These are phyloP conservation scores for Lophotis ruficrista DNA, from an alignment of 2,113 vertebrate genomes.

Conservation along the genomic window DNA sequence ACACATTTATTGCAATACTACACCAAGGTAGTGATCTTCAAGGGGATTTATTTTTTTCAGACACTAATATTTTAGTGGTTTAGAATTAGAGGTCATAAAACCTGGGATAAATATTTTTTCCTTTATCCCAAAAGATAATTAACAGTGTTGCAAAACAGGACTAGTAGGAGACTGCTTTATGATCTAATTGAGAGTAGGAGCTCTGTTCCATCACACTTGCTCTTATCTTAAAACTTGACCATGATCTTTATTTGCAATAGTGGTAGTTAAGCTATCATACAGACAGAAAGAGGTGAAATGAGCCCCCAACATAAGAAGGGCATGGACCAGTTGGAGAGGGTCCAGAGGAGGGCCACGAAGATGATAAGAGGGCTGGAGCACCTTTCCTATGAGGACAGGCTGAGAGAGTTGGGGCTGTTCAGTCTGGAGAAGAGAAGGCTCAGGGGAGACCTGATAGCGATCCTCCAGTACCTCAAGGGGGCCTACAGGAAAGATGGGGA, in stretches of 20 bases:
- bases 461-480: too few relatives aligned
- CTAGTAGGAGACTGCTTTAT: not conserved
- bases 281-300: not conserved
- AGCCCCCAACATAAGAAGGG: too few relatives aligned
- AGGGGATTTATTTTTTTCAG: not conserved
- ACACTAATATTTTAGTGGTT: not conserved
- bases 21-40: accelerated
- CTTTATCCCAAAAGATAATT: not conserved
- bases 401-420: too few relatives aligned
- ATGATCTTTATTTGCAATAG: not conserved
- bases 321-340: too few relatives aligned
- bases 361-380: too few relatives aligned
- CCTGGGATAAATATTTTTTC: not conserved
- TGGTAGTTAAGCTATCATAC: not conserved
- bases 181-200: not conserved
- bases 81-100: not conserved
- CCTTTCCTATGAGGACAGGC: too few relatives aligned
- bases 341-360: too few relatives aligned
- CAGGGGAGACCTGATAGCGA: too few relatives aligned
- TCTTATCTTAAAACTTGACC: not conserved
- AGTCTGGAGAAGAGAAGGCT: too few relatives aligned
- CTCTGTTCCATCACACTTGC: not conserved
- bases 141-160: not conserved
- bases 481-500: too few relatives aligned
- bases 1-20: not conserved